A percentile compares a stretch with the other conserved stretches of the same genome.
These are phyloP conservation scores for Hydrophis major DNA, from an alignment of 2,797 vertebrate genomes.

Conservation along the genomic window DNA sequence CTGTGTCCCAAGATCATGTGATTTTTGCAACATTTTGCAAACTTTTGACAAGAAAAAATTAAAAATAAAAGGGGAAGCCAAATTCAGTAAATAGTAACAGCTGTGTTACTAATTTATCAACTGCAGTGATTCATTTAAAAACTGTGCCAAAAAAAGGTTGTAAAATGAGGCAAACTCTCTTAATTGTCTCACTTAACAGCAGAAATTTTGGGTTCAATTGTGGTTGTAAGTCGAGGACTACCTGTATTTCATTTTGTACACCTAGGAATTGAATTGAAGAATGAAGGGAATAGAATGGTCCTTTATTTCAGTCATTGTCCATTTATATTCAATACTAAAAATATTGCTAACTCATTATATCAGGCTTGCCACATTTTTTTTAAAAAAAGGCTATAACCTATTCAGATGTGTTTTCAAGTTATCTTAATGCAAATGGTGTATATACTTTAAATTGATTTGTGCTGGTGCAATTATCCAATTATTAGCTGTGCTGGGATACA, in stretches of 20 bases:
- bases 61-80: too few species aligned
- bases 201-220: neutral
- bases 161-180: too few species aligned
- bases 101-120: too few species aligned
- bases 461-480: slow-evolving; percentile 1
- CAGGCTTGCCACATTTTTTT: neutral
- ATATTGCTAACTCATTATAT: neutral
- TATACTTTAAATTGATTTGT: neutral
- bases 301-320: neutral
- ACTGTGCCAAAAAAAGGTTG: too few species aligned
- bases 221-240: neutral
- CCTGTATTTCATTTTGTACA: neutral
- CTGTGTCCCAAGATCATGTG: too few species aligned
- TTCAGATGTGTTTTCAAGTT: neutral
- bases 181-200: too few species aligned
- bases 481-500: neutral
- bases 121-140: too few species aligned
- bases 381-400: neutral
- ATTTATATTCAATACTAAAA: neutral
- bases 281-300: neutral
- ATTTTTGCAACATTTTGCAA: too few species aligned
- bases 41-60: too few species aligned
- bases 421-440: neutral
- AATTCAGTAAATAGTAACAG: too few species aligned
- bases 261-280: neutral